These are phyloP conservation scores for Mactra quadrangularis DNA, from an alignment of 1,140 invertebrate species.

Conservation along the genomic window DNA sequence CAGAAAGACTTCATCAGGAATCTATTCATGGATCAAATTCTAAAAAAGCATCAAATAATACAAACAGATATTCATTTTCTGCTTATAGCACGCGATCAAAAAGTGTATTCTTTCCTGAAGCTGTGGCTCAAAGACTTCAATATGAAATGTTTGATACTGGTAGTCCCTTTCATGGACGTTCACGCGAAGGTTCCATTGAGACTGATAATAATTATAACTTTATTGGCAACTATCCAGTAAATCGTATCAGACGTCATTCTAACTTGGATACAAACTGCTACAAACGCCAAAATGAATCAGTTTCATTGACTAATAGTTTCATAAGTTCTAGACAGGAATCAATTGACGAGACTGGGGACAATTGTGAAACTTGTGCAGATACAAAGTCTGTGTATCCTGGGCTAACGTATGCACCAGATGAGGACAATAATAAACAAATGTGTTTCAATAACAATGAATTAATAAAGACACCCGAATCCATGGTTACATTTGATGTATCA, in stretches of 20 bases:
- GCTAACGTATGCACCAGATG: slow-evolving; percentile 36
- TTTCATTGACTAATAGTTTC: slow-evolving; percentile 22
- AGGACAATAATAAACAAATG: slow-evolving; percentile 15
- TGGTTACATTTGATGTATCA: slow-evolving; percentile 48
- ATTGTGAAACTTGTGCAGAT: slow-evolving; percentile 11
- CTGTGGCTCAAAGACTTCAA: slow-evolving; percentile 67
- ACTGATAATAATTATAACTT: slow-evolving; percentile 39
- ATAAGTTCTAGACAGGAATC: slow-evolving; percentile 45
- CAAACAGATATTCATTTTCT: slow-evolving; percentile 57
- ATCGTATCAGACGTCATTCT: slow-evolving; percentile 39
- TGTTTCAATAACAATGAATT: slow-evolving; percentile 45
- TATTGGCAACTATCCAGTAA: slow-evolving; percentile 26
- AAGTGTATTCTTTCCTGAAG: slow-evolving; percentile 72
- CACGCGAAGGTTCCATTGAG: slow-evolving; percentile 42
- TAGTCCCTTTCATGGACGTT: slow-evolving; percentile 43
- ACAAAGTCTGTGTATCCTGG: slow-evolving; percentile 44
- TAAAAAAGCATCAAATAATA: slow-evolving; percentile 60
- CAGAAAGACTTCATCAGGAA: slow-evolving; percentile 78
- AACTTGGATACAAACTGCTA: slow-evolving; percentile 4
- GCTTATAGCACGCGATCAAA: slow-evolving; percentile 68
- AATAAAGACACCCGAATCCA: slow-evolving; percentile 25
- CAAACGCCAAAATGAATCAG: slow-evolving; percentile 2
- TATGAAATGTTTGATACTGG: slow-evolving; percentile 64
- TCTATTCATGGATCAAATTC: slow-evolving; percentile 76
- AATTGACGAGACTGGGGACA: slow-evolving; percentile 44